These are phyloP conservation scores for Varroa destructor DNA, from an alignment of 1,140 invertebrate species.

Conservation along the genomic window DNA sequence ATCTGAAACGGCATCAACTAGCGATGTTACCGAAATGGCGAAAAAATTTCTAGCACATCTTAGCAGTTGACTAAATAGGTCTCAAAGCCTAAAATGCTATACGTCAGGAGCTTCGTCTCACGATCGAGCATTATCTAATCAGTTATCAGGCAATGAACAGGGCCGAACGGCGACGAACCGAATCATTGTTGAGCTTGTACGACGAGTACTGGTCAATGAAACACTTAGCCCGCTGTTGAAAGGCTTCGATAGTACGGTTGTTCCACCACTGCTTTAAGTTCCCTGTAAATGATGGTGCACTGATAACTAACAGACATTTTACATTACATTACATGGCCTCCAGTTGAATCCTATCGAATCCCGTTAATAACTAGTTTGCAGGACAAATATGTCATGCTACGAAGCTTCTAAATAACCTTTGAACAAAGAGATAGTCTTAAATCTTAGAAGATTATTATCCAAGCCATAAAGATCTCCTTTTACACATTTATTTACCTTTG, in stretches of 20 bases:
- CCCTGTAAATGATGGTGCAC: slow-evolving; percentile 39
- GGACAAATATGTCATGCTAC: no score
- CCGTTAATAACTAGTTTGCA: neutral
- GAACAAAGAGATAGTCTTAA: no score
- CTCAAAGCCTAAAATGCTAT: neutral
- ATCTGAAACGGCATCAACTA: slow-evolving; percentile 38
- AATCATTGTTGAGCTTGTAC: slow-evolving; percentile 53
- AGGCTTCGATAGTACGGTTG: slow-evolving; percentile 72
- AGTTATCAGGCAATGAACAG: neutral
- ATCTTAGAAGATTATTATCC: no score
- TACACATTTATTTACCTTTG: no score
- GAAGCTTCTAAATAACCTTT: no score
- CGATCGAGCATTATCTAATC: neutral
- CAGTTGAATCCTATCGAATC: neutral
- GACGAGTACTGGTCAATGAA: slow-evolving; percentile 76
- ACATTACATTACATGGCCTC: no score
- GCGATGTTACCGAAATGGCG: neutral
- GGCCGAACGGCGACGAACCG: slow-evolving; percentile 34
- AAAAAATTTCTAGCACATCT: neutral
- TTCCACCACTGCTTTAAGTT: slow-evolving; percentile 98
- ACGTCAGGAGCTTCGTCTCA: neutral
- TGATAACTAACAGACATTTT: no score
- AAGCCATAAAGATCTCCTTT: no score
- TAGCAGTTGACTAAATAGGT: neutral
- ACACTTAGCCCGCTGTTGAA: slow-evolving; percentile 75